A percentile compares a stretch with the other conserved stretches of the same genome.
phyloP scores from a whole-genome alignment of 1,140 invertebrate species.

The Rhizoglyphus robini region DNA sequence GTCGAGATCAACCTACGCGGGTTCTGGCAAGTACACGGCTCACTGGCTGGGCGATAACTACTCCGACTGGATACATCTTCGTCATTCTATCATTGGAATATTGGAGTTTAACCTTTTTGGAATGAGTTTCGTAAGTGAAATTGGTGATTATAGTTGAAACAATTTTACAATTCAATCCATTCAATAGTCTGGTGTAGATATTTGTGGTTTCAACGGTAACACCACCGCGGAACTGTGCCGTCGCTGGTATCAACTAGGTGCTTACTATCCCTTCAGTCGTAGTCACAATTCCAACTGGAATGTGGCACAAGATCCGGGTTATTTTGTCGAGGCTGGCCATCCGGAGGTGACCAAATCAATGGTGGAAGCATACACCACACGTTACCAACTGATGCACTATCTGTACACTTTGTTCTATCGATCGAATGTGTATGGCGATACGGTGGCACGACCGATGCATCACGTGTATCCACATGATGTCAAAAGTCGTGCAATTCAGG shows the following conservation, averaged over 20 bases:
- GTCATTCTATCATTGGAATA: too few species aligned
- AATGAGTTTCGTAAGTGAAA: too few species aligned
- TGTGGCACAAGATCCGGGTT: constrained; percentile 36
- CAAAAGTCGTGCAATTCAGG: background rate
- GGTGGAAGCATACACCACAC: background rate
- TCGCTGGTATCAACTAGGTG: constrained; percentile 57
- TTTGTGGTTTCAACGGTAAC: constrained; percentile 31
- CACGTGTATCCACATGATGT: background rate
- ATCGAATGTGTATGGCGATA: constrained; percentile 50
- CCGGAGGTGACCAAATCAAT: constrained; percentile 36
- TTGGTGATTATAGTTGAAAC: too few species aligned
- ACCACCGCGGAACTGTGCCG: constrained; percentile 47
- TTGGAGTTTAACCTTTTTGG: too few species aligned
- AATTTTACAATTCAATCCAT: too few species aligned
- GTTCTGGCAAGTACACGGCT: too few species aligned
- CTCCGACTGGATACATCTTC: too few species aligned
- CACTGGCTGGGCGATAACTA: too few species aligned
- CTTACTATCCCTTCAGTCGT: constrained; percentile 50
- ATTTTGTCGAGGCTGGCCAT: constrained; percentile 38
- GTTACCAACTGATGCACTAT: constrained; percentile 38
- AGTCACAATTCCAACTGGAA: constrained; percentile 63
- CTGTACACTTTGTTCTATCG: too few species aligned
- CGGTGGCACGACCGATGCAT: constrained; percentile 20
- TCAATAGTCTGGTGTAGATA: constrained; percentile 25
- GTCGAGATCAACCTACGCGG: too few species aligned